phyloP scores from a whole-genome alignment of 2,797 vertebrate species.

The Harpagifer antarcticus region DNA sequence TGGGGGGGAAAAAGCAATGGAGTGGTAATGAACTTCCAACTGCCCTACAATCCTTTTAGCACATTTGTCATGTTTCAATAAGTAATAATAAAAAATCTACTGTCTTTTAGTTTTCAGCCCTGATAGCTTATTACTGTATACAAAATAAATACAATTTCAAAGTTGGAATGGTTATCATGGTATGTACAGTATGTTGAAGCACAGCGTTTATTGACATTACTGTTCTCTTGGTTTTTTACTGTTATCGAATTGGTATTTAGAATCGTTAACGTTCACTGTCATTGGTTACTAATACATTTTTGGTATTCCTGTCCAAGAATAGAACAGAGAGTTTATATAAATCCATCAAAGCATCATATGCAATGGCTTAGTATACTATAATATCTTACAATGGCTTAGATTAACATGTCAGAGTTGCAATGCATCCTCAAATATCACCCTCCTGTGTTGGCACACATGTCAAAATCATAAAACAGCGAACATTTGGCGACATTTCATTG shows the following conservation, averaged over 20 bases:
- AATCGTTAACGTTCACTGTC: too few relatives aligned
- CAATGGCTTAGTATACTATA: background rate
- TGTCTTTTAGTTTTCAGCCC: background rate
- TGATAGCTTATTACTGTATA: background rate
- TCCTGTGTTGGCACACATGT: background rate
- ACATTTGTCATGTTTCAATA: conserved; percentile 4
- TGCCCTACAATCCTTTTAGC: background rate
- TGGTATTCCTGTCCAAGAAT: too few relatives aligned
- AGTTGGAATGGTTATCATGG: too few relatives aligned
- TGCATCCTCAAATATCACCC: background rate
- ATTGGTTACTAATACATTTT: too few relatives aligned
- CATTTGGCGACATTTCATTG: background rate
- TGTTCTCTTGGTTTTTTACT: too few relatives aligned
- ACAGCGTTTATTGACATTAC: too few relatives aligned
- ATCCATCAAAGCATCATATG: background rate
- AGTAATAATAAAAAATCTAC: background rate
- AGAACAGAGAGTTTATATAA: too few relatives aligned
- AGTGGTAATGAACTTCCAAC: background rate
- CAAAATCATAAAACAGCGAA: background rate
- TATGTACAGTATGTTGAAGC: too few relatives aligned
- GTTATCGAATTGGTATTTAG: too few relatives aligned
- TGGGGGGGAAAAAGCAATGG: background rate
- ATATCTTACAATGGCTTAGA: background rate
- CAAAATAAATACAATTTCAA: too few relatives aligned
- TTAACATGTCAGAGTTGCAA: background rate